A percentile compares a stretch with the other conserved stretches of the same genome.
These are phyloP conservation scores for Benitochromis conjunctus DNA, from an alignment of 2,113 vertebrate genomes.

Conservation along the genomic window DNA sequence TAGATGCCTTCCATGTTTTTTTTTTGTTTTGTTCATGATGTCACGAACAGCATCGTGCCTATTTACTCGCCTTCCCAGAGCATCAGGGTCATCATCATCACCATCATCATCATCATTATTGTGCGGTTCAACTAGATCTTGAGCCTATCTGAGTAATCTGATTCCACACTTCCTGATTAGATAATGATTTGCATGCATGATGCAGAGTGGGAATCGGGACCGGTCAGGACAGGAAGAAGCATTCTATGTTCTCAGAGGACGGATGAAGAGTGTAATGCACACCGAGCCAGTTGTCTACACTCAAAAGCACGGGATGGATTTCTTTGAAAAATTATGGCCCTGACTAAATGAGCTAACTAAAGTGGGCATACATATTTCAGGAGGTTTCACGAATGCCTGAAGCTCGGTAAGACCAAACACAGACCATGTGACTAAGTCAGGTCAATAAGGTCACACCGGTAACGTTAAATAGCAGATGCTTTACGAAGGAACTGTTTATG, in stretches of 20 bases:
- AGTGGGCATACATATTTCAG: slow-evolving; percentile 25
- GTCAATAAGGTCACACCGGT: background rate
- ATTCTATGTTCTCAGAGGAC: slow-evolving; percentile 6
- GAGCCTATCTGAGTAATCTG: slow-evolving; percentile 52
- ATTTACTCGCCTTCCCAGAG: background rate
- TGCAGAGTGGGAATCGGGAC: slow-evolving; percentile 22
- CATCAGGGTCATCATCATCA: slow-evolving; percentile 27
- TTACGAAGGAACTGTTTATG: slow-evolving; percentile 10
- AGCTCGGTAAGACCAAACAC: background rate
- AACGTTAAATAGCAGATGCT: background rate
- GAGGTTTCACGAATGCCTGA: slow-evolving; percentile 9
- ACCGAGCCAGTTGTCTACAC: background rate
- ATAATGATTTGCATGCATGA: slow-evolving; percentile 65
- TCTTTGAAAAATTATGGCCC: background rate
- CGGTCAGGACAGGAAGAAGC: slow-evolving; percentile 5
- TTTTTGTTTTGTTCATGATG: background rate
- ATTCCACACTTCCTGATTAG: slow-evolving; percentile 68
- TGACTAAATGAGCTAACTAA: slow-evolving; percentile 23
- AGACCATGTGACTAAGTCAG: background rate
- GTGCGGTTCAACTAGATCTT: slow-evolving; percentile 39
- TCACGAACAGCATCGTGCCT: background rate
- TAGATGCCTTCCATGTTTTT: background rate
- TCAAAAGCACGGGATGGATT: background rate
- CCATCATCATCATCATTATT: slow-evolving; percentile 38
- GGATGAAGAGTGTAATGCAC: background rate